phyloP scores from a whole-genome alignment of 2,113 vertebrate species.

The Rhodinocichla rosea region DNA sequence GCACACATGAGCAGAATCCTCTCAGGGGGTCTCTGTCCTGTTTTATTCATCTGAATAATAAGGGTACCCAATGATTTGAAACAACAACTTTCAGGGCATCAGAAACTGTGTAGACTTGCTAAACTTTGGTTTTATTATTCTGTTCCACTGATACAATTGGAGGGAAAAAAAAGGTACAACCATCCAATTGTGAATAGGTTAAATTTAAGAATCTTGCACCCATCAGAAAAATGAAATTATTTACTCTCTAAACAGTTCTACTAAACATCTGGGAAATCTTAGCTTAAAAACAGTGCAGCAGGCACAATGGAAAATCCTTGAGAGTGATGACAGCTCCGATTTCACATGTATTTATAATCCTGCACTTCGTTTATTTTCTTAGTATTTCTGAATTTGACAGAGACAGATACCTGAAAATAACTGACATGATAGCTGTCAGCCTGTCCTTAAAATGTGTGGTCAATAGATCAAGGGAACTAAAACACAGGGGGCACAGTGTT shows the following conservation, averaged over 20 bases:
- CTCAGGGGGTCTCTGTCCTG: background rate
- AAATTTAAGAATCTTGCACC: background rate
- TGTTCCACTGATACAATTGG: background rate
- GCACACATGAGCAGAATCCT: background rate
- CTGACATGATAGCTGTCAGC: constrained; percentile 53
- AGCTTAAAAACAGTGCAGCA: constrained; percentile 42
- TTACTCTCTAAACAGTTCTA: constrained; percentile 33
- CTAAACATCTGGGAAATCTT: constrained; percentile 62
- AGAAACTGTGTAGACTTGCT: background rate
- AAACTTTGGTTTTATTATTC: background rate
- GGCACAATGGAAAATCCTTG: constrained; percentile 61
- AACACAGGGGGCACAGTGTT: constrained; percentile 36
- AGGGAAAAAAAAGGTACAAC: background rate
- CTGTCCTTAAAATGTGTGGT: constrained; percentile 51
- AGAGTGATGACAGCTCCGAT: constrained; percentile 59
- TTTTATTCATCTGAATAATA: background rate
- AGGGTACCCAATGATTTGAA: background rate
- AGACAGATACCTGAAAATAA: constrained; percentile 62
- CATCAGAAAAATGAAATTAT: constrained; percentile 6
- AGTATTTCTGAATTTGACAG: constrained; percentile 59
- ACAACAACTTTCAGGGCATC: background rate
- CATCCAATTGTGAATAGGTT: background rate
- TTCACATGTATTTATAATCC: constrained; percentile 61
- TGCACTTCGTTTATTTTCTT: constrained; percentile 40
- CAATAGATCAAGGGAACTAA: constrained; percentile 32